Evolutionary conservation across 2,888 invertebrate genomes (phyloP).

Genomic region (Liopterus haemorrhoidalis): DNA sequence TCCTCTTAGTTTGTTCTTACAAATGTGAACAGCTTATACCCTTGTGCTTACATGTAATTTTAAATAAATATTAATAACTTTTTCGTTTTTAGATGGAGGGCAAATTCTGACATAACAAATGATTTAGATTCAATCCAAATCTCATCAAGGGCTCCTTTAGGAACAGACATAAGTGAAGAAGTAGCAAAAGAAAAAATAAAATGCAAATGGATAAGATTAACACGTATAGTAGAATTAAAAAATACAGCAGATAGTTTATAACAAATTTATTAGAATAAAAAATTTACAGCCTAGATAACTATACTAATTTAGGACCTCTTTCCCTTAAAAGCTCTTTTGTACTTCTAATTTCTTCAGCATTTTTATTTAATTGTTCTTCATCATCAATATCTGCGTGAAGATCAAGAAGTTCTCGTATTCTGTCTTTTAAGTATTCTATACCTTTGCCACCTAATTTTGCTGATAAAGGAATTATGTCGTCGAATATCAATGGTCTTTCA

Average conservation of each 20-base stretch:
- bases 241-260: slow-evolving; percentile 17
- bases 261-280: slow-evolving; percentile 19
- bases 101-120: slow-evolving; percentile 40
- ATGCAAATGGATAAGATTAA: slow-evolving; percentile 48
- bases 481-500: slow-evolving; percentile 61
- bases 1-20: no score
- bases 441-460: slow-evolving; percentile 53
- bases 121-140: slow-evolving; percentile 58
- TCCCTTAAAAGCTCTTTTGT: slow-evolving; percentile 49
- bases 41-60: slow-evolving; percentile 7
- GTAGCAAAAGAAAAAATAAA: slow-evolving; percentile 54
- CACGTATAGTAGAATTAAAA: slow-evolving; percentile 30
- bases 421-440: slow-evolving; percentile 55
- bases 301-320: slow-evolving; percentile 53
- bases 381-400: slow-evolving; percentile 53
- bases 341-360: slow-evolving; percentile 47
- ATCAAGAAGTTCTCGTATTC: slow-evolving; percentile 61
- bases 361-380: slow-evolving; percentile 45
- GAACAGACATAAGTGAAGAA: slow-evolving; percentile 53
- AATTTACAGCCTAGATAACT: slow-evolving; percentile 27
- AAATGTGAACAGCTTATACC: no score
- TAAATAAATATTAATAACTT: slow-evolving; percentile 6
- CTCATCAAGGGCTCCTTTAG: slow-evolving; percentile 57
- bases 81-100: slow-evolving; percentile 38
- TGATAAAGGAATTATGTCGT: slow-evolving; percentile 71